Conservation (phyloP, 2,113 vertebrate species). For the Xiphias gladius region DNA sequence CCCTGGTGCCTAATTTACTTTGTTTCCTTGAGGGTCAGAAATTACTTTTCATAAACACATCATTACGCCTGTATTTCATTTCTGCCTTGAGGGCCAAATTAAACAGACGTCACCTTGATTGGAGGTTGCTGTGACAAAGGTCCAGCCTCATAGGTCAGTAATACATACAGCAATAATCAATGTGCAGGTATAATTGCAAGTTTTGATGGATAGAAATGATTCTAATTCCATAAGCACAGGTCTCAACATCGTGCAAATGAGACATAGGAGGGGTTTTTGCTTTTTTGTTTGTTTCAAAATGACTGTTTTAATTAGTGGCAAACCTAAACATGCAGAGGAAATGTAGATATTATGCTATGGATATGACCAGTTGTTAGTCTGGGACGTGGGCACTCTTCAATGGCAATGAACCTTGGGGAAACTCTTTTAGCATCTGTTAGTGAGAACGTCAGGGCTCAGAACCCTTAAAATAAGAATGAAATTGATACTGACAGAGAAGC, state of each 20-base stretch:
- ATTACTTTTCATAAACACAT: slow-evolving; percentile 73
- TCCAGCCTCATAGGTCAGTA: slow-evolving; percentile 41
- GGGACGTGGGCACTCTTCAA: neutral
- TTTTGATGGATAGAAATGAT: slow-evolving; percentile 1
- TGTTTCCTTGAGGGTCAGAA: slow-evolving; percentile 72
- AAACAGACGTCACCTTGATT: slow-evolving; percentile 73
- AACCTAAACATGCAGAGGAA: slow-evolving; percentile 5
- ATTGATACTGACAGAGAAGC: slow-evolving; percentile 66
- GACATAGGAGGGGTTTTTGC: neutral
- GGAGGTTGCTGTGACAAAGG: slow-evolving; percentile 52
- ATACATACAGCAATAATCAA: slow-evolving; percentile 11
- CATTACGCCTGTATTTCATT: slow-evolving; percentile 72
- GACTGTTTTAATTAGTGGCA: neutral
- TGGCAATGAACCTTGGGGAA: slow-evolving; percentile 60
- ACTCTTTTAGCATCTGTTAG: slow-evolving; percentile 61
- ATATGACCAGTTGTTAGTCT: slow-evolving; percentile 50
- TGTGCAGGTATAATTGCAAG: slow-evolving; percentile 19
- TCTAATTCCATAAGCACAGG: neutral
- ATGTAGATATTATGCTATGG: slow-evolving; percentile 19
- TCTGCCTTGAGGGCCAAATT: slow-evolving; percentile 61
- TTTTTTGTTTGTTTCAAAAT: slow-evolving; percentile 1
- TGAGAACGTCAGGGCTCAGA: slow-evolving; percentile 45
- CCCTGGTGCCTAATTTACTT: slow-evolving; percentile 69
- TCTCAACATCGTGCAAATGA: neutral
- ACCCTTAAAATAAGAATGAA: slow-evolving; percentile 70